A percentile compares a stretch with the other conserved stretches of the same genome.
These are phyloP conservation scores for Spermophilus dauricus DNA, from an alignment of 2,113 vertebrate species.

Conservation along the genomic window DNA sequence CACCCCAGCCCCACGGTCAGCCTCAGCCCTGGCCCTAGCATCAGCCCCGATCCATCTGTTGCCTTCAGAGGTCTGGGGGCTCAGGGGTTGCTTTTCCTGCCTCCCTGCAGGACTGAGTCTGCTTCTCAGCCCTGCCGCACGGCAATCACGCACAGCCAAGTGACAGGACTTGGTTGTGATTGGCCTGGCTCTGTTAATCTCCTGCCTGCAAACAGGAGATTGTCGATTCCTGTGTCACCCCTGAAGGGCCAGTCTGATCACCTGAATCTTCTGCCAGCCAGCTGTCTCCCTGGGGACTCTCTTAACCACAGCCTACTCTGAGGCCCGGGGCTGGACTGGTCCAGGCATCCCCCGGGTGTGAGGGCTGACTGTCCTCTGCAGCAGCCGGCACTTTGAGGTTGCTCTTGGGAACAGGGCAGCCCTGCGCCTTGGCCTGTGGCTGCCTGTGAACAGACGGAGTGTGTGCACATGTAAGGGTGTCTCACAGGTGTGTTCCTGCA, in stretches of 20 bases:
- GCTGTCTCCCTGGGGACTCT: not conserved
- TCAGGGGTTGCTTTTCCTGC: not conserved
- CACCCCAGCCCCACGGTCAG: not conserved
- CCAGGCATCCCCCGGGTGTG: not conserved
- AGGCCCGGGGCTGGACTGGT: not conserved
- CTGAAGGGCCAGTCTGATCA: not conserved
- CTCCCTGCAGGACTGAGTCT: not conserved
- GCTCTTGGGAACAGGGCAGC: not conserved
- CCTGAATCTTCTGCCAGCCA: not conserved
- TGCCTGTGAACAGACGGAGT: not conserved
- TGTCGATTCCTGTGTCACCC: not conserved
- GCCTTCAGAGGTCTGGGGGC: not conserved
- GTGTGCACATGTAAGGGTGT: fast-evolving
- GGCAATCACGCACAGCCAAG: not conserved
- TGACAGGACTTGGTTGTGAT: not conserved
- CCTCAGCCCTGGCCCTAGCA: not conserved
- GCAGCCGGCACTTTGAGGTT: not conserved
- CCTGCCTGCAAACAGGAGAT: not conserved
- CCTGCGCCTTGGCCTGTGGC: not conserved
- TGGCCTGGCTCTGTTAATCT: not conserved
- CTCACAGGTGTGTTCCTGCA: not conserved
- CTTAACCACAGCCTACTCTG: not conserved
- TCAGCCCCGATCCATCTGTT: not conserved
- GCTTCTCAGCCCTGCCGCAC: not conserved
- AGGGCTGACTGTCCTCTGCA: not conserved